Conservation (phyloP, 2,888 invertebrate genomes). For the Trichogramma dendrolimi region DNA sequence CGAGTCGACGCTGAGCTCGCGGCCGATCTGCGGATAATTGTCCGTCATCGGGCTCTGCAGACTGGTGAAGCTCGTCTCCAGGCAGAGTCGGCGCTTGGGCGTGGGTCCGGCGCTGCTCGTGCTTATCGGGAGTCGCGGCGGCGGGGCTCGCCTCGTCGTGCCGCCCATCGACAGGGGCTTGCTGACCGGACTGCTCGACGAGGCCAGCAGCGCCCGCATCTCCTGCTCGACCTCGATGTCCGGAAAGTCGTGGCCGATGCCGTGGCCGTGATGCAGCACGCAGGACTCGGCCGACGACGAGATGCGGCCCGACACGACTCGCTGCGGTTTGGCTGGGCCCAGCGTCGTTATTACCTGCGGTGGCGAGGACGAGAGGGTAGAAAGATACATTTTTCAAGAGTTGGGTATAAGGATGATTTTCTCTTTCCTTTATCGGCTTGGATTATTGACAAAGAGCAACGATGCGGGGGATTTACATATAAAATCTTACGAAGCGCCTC, state of each 20-base stretch:
- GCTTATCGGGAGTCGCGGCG: slow-evolving; percentile 1
- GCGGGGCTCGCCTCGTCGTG: too few relatives aligned
- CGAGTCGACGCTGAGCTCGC: slow-evolving; percentile 49
- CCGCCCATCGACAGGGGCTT: slow-evolving; percentile 46
- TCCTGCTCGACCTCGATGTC: slow-evolving; percentile 43
- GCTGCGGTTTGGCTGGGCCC: slow-evolving; percentile 75
- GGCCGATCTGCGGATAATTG: slow-evolving; percentile 45
- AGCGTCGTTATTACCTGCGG: slow-evolving; percentile 70
- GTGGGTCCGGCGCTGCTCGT: slow-evolving; percentile 20
- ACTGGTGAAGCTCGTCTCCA: slow-evolving; percentile 75
- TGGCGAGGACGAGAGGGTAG: too few relatives aligned
- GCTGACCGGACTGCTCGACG: slow-evolving; percentile 57
- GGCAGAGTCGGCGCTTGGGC: slow-evolving; percentile 60
- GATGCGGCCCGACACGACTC: slow-evolving; percentile 50
- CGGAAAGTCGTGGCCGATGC: slow-evolving; percentile 41
- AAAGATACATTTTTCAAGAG: too few relatives aligned
- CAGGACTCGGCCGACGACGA: slow-evolving; percentile 44
- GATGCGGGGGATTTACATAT: too few relatives aligned
- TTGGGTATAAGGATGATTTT: too few relatives aligned
- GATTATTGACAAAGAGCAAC: too few relatives aligned
- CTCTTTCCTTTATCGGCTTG: too few relatives aligned
- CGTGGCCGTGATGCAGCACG: slow-evolving; percentile 39
- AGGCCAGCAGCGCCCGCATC: slow-evolving; percentile 52
- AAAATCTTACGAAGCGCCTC: too few relatives aligned
- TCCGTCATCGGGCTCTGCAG: slow-evolving; percentile 56